Conservation (phyloP, 2,797 vertebrate genomes). For the Rhinogobio ventralis region DNA sequence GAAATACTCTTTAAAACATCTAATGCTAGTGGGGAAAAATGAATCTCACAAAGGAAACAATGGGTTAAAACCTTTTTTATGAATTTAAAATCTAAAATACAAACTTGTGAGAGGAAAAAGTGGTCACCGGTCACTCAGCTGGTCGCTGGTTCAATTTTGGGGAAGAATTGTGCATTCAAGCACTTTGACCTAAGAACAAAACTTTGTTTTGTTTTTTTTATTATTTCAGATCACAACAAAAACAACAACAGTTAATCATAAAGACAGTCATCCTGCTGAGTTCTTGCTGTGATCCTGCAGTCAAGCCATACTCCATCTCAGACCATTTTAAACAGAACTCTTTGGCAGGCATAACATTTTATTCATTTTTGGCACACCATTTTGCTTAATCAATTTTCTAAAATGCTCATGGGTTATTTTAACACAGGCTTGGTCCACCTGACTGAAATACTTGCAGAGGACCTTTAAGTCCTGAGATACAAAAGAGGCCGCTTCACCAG, state of each 20-base stretch:
- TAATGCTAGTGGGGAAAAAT: background rate
- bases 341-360: background rate
- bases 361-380: background rate
- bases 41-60: background rate
- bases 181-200: background rate
- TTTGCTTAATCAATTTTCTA: background rate
- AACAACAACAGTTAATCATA: conserved; percentile 14
- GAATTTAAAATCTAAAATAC: conserved; percentile 7
- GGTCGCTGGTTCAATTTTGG: background rate
- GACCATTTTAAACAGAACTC: background rate
- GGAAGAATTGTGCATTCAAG: background rate
- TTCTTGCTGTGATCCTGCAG: background rate
- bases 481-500: conserved; percentile 38
- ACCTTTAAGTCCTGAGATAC: conserved; percentile 36
- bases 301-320: background rate
- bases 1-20: background rate
- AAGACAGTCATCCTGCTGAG: background rate
- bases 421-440: conserved; percentile 1
- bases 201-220: background rate
- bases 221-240: conserved; percentile 14
- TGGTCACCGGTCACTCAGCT: no score
- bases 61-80: background rate
- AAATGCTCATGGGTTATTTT: conserved; percentile 39
- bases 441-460: conserved; percentile 14
- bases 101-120: background rate